A percentile compares a stretch with the other conserved stretches of the same genome.
These are phyloP conservation scores for Bostrychus sinensis DNA, from an alignment of 2,113 vertebrate genomes.

Conservation along the genomic window DNA sequence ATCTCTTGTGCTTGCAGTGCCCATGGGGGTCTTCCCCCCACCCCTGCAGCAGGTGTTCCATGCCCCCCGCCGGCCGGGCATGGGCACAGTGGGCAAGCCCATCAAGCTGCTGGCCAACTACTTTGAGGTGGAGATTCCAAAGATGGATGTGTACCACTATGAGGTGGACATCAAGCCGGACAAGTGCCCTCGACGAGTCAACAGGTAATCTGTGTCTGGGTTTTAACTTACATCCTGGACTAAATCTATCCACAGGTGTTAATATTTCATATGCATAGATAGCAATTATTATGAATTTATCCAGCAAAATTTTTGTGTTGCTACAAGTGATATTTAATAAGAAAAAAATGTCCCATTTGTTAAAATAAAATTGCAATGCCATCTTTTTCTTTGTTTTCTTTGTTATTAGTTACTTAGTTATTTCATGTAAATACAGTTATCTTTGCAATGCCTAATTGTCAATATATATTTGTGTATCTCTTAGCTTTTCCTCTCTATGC, in stretches of 20 bases:
- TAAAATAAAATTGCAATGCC: too few relatives aligned
- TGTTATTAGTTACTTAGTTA: too few relatives aligned
- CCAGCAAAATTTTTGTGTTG: too few relatives aligned
- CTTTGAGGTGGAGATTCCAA: slow-evolving; percentile 99
- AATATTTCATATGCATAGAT: too few relatives aligned
- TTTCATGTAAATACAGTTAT: too few relatives aligned
- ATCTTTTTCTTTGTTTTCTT: too few relatives aligned
- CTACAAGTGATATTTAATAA: too few relatives aligned
- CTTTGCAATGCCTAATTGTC: too few relatives aligned
- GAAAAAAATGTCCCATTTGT: too few relatives aligned
- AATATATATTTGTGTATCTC: too few relatives aligned
- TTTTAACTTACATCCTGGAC: not conserved
- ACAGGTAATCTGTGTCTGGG: slow-evolving; percentile 83
- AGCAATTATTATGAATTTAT: too few relatives aligned
- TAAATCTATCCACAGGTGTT: not conserved
- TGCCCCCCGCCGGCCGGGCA: slow-evolving; percentile 94
- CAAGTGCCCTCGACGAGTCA: slow-evolving; percentile 98
- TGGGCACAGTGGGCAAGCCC: slow-evolving; percentile 98
- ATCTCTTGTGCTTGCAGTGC: slow-evolving; percentile 68
- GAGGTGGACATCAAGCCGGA: slow-evolving; percentile 99
- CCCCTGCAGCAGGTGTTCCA: slow-evolving; percentile 99
- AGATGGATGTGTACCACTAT: slow-evolving; percentile 98
- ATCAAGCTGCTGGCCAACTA: slow-evolving; percentile 99
- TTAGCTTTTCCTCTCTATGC: too few relatives aligned
- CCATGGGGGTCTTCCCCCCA: slow-evolving; percentile 92